Base-by-base conservation (phyloP, 2,888 invertebrate genomes). In the Dryococelus australis region DNA sequence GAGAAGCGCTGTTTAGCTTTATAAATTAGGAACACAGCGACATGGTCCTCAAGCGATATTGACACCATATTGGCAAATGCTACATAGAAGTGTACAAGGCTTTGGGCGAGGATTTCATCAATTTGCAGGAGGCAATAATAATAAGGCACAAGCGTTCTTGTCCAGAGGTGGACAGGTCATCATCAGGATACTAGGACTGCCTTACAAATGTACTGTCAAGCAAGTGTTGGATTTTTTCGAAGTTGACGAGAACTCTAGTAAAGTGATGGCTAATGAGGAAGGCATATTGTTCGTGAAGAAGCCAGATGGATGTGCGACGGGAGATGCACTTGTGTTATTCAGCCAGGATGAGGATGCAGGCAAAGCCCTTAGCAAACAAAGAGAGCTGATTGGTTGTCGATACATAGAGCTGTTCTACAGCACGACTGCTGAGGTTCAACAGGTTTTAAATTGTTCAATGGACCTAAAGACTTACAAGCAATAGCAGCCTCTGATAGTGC, bases 371-470 rank as follows among this genome's bases (percentile, higher is more conserved):
- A 96, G 97, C 79, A 97, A 99, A 91, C 99, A 99, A 92, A 94
- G 99, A 89, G 98, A 99, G 92, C 96, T 97, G 43, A 99, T 99
- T 91, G 99, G 99, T 0, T 96, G 98, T 26, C 94, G 99, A 90
- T 99, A 99, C 92, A 99, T 99, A 89, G 99, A 99, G 93, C 94
- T 99, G 88, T 99, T 99, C 92, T 94, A 99, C 89, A 98, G 98
- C 89, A 99, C 99, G 13, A 99, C 98, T 0, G 99, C 99, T 26
- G 99, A 99, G 94, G 99, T 99, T 85, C 99, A 99, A 93, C 99
- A 99, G 96, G 99, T 98, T 83, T 93, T 99, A 88, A 99, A 99
- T 92, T 95, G 98, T 87, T 98, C 98, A 43, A 94, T 98, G 94
- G 98, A 98, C 92, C 96, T 96, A 83, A 95, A 96, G 90, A 94